A percentile compares a stretch with the other conserved stretches of the same genome.
phyloP scores from a whole-genome alignment of 2,797 vertebrate genomes.

The Phrynocephalus guinanensis region DNA sequence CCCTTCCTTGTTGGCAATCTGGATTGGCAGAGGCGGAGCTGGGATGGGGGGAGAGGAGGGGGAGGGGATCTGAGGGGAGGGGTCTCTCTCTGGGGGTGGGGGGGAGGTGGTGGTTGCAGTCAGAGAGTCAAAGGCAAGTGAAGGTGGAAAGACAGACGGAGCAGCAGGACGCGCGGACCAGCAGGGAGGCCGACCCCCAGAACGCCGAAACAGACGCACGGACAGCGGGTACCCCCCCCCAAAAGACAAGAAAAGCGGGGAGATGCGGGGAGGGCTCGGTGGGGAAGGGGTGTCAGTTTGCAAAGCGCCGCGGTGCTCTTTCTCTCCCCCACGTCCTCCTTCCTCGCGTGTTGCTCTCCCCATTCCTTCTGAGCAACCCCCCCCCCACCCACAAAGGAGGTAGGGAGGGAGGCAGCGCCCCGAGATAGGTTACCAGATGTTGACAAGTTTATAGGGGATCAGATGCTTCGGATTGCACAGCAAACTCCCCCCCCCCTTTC shows the following conservation, averaged over 20 bases:
- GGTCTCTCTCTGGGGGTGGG: constrained; percentile 5
- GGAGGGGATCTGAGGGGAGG: constrained; percentile 17
- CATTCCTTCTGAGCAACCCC: background rate
- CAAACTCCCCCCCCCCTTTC: background rate
- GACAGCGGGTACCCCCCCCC: constrained; percentile 33
- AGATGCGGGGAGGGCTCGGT: no score
- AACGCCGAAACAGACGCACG: background rate
- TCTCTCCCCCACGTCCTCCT: background rate
- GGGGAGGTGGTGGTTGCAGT: constrained; percentile 31
- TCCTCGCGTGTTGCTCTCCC: background rate
- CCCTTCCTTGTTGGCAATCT: constrained; percentile 33
- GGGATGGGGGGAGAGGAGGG: constrained; percentile 9
- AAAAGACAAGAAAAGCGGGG: background rate
- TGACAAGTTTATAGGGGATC: background rate
- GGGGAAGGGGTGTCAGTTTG: constrained; percentile 1
- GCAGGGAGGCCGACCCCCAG: background rate
- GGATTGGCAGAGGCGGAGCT: constrained; percentile 38
- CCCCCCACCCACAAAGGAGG: background rate
- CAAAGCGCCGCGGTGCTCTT: background rate
- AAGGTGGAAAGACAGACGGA: constrained; percentile 37
- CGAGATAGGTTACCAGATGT: constrained; percentile 8
- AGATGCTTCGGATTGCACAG: background rate
- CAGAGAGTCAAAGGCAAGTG: constrained; percentile 52
- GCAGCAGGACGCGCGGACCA: background rate
- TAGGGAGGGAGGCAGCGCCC: background rate